Base-by-base conservation (phyloP, 2,888 invertebrate genomes). In the Epistrophe grossulariae region DNA sequence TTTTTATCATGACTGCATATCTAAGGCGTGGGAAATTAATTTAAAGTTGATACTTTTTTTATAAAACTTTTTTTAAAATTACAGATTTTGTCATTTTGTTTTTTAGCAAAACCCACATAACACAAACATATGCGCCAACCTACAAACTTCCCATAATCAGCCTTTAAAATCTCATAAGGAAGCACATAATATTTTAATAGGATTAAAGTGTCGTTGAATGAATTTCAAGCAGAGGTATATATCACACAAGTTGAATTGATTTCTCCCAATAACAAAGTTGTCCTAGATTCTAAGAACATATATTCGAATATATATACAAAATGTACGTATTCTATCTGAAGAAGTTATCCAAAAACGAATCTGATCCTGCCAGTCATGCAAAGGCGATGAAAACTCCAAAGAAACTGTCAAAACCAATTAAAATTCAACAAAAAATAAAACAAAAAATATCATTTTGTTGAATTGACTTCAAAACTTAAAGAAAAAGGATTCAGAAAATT, bases 331-430 rank as follows among this genome's bases (percentile, higher is more conserved):
- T 52, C 79, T 45, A 62, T 60, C 62, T 38, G 35, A 35, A 62
- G 11, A 38, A 73, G 55, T 72, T 57, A 74, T 57, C 50, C 68
- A 31, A 57, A 57, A 59, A 19, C 60, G 52, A 84, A 84, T 72
- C 45, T 62, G 80, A 80, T 84, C 72, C 68, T 40, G 60, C 68
- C 60, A 77, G 45, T 84, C 80, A 77, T 50, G 24, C 50, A 57
- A 82, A 85, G 85, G 85, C 78, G 85, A 82, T 79, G 82, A 82
- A 85, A 82, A 85, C 81, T 82, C 78, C 71, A 68, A 57, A 78
- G 82, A 85, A 85, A 82, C 82, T 82, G 85, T 78, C 85, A 85
- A 73, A 77, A 59, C 19, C 57, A 70, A 85, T 85, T 85, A 73
- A 52, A 50, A 7, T 28, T 19, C 19, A 50, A 17, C 8, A 28